Conservation (phyloP, 2,113 vertebrate species). For the Siphamia tubifer region DNA sequence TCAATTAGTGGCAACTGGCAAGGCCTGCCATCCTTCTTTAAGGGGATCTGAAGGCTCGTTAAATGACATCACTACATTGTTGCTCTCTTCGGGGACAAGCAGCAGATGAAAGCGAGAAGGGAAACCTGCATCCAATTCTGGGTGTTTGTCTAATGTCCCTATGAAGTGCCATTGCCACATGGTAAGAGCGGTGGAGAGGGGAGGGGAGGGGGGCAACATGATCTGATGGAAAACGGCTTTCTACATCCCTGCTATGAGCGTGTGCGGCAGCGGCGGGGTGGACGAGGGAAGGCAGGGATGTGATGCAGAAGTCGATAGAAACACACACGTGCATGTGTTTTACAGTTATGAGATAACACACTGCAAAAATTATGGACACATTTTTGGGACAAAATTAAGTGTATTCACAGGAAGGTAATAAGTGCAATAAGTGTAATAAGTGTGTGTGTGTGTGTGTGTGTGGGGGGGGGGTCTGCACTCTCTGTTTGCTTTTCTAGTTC, state of each 20-base stretch:
- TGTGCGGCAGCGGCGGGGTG: constrained; percentile 12
- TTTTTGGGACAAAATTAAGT: too few species aligned
- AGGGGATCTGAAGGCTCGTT: constrained; percentile 67
- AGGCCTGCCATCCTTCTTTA: constrained; percentile 60
- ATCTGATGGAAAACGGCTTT: constrained; percentile 74
- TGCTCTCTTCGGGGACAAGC: constrained; percentile 72
- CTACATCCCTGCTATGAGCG: constrained; percentile 31
- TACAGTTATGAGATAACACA: not conserved
- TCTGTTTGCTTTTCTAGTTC: too few species aligned
- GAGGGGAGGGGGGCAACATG: constrained; percentile 29
- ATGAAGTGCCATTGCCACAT: constrained; percentile 73
- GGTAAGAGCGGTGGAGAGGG: constrained; percentile 50
- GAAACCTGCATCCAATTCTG: constrained; percentile 79
- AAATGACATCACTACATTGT: constrained; percentile 78
- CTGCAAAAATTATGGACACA: too few species aligned
- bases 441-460: too few species aligned
- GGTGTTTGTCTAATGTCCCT: constrained; percentile 75
- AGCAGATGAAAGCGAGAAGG: constrained; percentile 72
- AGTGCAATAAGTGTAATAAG: too few species aligned
- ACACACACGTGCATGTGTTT: not conserved
- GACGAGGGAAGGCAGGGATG: constrained; percentile 16
- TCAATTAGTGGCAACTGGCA: constrained; percentile 74
- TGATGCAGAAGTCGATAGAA: constrained; percentile 12
- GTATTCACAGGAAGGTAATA: too few species aligned
- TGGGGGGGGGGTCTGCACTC: too few species aligned